A percentile compares a stretch with the other conserved stretches of the same genome.
phyloP scores from a whole-genome alignment of 2,797 vertebrate genomes.

The Typhlichthys eigenmanni region DNA sequence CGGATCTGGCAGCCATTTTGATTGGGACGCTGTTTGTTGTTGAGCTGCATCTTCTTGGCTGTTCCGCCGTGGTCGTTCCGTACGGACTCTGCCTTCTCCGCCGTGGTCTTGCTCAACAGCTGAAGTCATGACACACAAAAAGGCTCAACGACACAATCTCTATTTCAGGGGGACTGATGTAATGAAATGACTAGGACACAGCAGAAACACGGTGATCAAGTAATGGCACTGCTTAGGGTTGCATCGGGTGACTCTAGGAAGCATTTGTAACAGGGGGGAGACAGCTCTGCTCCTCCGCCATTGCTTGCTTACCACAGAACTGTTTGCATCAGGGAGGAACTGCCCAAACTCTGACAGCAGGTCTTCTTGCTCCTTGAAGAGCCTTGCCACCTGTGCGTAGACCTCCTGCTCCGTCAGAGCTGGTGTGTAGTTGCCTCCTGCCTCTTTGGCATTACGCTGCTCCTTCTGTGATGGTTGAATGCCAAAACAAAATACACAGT shows the following conservation, averaged over 20 bases:
- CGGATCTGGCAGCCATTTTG: constrained; percentile 94
- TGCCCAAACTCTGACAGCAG: constrained; percentile 97
- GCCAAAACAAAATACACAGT: constrained; percentile 14
- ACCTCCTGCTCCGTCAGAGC: constrained; percentile 97
- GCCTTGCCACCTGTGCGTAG: constrained; percentile 94
- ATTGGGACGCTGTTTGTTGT: constrained; percentile 92
- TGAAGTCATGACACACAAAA: constrained; percentile 13
- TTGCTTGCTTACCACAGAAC: constrained; percentile 86
- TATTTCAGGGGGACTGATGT: neutral
- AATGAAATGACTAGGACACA: neutral
- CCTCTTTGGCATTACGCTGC: constrained; percentile 98
- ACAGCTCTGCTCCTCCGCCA: too few species aligned
- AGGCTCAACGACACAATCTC: too few species aligned
- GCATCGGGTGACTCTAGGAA: neutral
- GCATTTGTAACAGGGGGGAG: too few species aligned
- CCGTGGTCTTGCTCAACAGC: constrained; percentile 82
- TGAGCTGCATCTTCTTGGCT: constrained; percentile 91
- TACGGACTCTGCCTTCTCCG: constrained; percentile 92
- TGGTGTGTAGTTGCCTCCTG: constrained; percentile 95
- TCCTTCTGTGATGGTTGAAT: constrained; percentile 82
- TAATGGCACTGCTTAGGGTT: too few species aligned
- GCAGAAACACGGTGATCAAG: neutral
- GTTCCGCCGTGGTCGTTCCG: constrained; percentile 94
- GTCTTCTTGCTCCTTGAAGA: constrained; percentile 99
- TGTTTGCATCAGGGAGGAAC: constrained; percentile 97